phyloP scores from a whole-genome alignment of 2,888 invertebrate genomes.

The Netelia virgata region DNA sequence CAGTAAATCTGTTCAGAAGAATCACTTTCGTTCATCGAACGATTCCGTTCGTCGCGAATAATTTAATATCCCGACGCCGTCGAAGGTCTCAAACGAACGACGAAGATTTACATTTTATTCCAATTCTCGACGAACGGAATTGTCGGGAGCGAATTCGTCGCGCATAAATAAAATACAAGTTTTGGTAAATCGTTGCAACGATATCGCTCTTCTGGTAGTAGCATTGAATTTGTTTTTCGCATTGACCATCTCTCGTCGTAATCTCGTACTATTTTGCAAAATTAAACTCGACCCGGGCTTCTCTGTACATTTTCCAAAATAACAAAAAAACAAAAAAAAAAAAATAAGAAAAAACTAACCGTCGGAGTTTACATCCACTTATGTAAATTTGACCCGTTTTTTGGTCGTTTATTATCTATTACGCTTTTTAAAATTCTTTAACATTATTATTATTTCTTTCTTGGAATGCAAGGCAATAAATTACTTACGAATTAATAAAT shows the following conservation, averaged over 20 bases:
- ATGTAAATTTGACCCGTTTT: slow-evolving; percentile 48
- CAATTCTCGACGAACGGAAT: not conserved
- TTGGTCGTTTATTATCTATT: slow-evolving; percentile 34
- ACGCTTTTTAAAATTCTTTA: slow-evolving; percentile 47
- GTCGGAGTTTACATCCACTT: slow-evolving; percentile 48
- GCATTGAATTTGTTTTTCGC: slow-evolving; percentile 10
- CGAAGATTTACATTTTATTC: not conserved
- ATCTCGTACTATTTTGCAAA: slow-evolving; percentile 12
- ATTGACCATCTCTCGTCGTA: slow-evolving; percentile 15
- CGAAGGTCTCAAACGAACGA: not conserved
- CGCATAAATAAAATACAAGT: slow-evolving; percentile 33
- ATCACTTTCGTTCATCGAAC: not conserved
- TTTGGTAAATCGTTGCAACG: slow-evolving; percentile 36
- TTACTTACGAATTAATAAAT: slow-evolving; percentile 82
- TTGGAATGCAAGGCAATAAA: slow-evolving; percentile 84
- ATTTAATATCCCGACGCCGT: not conserved
- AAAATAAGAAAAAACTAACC: slow-evolving; percentile 40
- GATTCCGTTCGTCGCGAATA: not conserved
- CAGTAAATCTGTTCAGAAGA: not conserved
- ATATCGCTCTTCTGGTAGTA: slow-evolving; percentile 5
- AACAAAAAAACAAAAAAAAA: slow-evolving; percentile 30
- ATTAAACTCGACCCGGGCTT: slow-evolving; percentile 17
- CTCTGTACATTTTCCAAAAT: slow-evolving; percentile 27
- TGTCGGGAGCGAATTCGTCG: not conserved
- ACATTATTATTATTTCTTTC: slow-evolving; percentile 62